Conservation (phyloP, 2,797 vertebrate species). For the Remorina albescens region DNA sequence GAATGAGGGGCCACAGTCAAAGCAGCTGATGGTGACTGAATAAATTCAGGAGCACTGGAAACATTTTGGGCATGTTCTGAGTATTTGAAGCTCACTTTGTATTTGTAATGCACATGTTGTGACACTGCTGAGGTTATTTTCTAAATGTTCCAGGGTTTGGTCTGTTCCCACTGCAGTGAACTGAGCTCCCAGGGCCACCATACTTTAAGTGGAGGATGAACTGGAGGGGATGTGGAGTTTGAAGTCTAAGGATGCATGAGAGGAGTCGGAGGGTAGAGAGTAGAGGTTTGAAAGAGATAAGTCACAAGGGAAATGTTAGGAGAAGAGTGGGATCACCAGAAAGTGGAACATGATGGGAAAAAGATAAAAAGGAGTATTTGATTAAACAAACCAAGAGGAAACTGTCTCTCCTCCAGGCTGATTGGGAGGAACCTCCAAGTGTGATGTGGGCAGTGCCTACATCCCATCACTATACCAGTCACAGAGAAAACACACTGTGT, state of each 20-base stretch:
- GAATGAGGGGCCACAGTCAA: neutral
- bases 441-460: no score
- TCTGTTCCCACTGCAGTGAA: no score
- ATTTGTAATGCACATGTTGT: no score
- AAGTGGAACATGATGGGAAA: neutral
- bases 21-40: neutral
- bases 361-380: slow-evolving; percentile 1
- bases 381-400: neutral
- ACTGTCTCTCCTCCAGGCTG: neutral
- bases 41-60: neutral
- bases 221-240: neutral
- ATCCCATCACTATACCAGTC: neutral
- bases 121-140: no score
- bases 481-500: neutral
- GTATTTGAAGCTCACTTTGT: no score
- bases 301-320: slow-evolving; percentile 9
- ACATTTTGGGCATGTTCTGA: no score
- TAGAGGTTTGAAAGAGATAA: neutral
- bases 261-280: neutral
- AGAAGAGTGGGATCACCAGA: neutral
- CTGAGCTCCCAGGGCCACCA: no score
- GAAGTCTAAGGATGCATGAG: neutral
- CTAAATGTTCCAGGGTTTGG: no score
- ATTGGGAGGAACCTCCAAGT: neutral
- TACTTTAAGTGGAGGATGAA: neutral